Evolutionary conservation across 2,113 vertebrate genomes (phyloP).

Genomic region (Sialia sialis): DNA sequence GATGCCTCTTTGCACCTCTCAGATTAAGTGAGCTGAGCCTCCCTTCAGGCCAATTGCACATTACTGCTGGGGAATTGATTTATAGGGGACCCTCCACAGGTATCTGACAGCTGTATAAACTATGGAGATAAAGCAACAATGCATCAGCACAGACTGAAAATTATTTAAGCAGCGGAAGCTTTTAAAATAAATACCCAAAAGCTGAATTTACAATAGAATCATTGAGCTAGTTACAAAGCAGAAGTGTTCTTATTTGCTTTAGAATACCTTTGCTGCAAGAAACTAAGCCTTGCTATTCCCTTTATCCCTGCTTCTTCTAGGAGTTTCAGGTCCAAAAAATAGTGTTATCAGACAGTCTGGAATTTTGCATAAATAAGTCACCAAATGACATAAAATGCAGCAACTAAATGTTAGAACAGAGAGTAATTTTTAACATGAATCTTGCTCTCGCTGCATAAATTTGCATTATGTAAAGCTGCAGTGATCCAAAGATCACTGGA

Average conservation of each 20-base stretch:
- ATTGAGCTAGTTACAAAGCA: neutral
- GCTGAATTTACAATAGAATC: neutral
- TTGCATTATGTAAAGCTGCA: neutral
- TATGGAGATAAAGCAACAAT: slow-evolving; percentile 5
- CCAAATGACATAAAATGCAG: neutral
- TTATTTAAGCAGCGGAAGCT: slow-evolving; percentile 19
- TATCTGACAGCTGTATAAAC: slow-evolving; percentile 55
- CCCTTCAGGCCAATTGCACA: slow-evolving; percentile 3
- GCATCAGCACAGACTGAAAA: slow-evolving; percentile 14
- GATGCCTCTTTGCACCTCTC: slow-evolving; percentile 33
- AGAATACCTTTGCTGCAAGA: neutral
- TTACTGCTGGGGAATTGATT: neutral
- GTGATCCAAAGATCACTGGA: neutral
- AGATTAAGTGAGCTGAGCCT: slow-evolving; percentile 8
- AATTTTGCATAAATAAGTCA: neutral
- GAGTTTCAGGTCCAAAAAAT: neutral
- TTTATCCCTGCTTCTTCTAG: neutral
- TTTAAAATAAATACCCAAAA: neutral
- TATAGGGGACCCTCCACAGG: slow-evolving; percentile 45
- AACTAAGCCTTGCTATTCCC: neutral
- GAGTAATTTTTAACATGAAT: neutral
- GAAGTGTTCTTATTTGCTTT: neutral
- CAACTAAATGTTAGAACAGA: neutral
- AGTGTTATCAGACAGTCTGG: neutral
- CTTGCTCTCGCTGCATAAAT: neutral